Evolutionary conservation across 1,140 invertebrate species (phyloP), one percentile per base, ranked within the genome.

Genomic region (Ceratosolen solmsi): DNA sequence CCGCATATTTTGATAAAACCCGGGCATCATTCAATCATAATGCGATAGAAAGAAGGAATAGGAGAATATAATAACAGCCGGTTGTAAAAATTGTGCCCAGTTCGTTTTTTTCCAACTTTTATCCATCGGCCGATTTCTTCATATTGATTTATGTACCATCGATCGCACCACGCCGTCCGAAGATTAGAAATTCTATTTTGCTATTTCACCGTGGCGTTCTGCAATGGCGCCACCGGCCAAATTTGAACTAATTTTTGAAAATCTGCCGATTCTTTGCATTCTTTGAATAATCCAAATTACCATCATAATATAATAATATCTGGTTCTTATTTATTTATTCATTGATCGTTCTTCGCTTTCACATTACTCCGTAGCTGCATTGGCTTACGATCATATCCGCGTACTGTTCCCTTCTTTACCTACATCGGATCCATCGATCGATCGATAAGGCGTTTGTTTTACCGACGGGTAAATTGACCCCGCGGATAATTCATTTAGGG

Each of bases 351-450:
- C n/a, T n/a, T n/a, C n/a, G n/a, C n/a, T n/a, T n/a, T n/a, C n/a
- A n/a, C n/a, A n/a, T n/a, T n/a, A n/a, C n/a, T n/a, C n/a, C n/a
- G n/a, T n/a, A n/a, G n/a, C n/a, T n/a, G n/a, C n/a, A n/a, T n/a
- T n/a, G n/a, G n/a, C n/a, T n/a, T n/a, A n/a, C n/a, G n/a, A n/a
- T n/a, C n/a, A n/a, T n/a, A n/a, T n/a, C n/a, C n/a, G n/a, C n/a
- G n/a, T n/a, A n/a, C n/a, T n/a, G n/a, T 27, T 36, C 65, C 41
- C 80, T 76, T 51, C 51, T 33, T 83, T 83, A 74, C 82, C 76
- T 71, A 79, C 76, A 2, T 25, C 54, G 15, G 30, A 77, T 79
- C 51, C 63, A 83, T 75, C 22, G 79, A 81, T 81, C 71, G 20
- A 81, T 74, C 72, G 46, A 74, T 81, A 68, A 75, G 46, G 15